Conservation (phyloP, 53 echinoderm and acorn worm genomes). For the Holothuria scabra region DNA sequence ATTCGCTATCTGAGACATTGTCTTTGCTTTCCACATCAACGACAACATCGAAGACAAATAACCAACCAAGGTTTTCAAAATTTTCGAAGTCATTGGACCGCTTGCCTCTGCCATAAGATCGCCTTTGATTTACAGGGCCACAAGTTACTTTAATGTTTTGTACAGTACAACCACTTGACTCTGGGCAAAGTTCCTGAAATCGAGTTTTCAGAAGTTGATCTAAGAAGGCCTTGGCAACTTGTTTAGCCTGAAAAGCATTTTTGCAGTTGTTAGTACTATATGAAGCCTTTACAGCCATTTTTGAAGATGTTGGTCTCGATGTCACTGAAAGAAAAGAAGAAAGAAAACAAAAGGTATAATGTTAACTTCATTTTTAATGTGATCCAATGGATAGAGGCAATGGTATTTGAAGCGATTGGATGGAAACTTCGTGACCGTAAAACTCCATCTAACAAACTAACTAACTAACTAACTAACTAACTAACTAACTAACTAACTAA, state of each 20-base stretch:
- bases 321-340: neutral
- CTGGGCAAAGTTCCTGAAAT: slow-evolving; percentile 5
- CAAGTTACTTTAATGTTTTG: slow-evolving; percentile 69
- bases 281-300: neutral
- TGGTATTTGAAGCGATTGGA: too few relatives aligned
- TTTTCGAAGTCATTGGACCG: neutral
- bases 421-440: too few relatives aligned
- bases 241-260: neutral
- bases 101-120: neutral
- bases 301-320: slow-evolving; percentile 33
- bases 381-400: too few relatives aligned
- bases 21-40: neutral
- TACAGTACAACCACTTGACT: slow-evolving; percentile 53
- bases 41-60: neutral
- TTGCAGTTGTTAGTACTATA: slow-evolving; percentile 16
- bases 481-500: too few relatives aligned
- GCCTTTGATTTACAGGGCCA: slow-evolving; percentile 37
- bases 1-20: neutral
- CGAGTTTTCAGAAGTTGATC: slow-evolving; percentile 13
- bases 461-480: too few relatives aligned
- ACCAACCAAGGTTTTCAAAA: neutral
- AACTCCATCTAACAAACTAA: too few relatives aligned
- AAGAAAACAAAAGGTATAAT: too few relatives aligned
- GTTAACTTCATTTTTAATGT: too few relatives aligned
- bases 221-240: slow-evolving; percentile 8